Percentiles rank a stretch among this genome's conserved stretches.
phyloP scores from a whole-genome alignment of 2,113 vertebrate species.

The Sphyrna mokarran region DNA sequence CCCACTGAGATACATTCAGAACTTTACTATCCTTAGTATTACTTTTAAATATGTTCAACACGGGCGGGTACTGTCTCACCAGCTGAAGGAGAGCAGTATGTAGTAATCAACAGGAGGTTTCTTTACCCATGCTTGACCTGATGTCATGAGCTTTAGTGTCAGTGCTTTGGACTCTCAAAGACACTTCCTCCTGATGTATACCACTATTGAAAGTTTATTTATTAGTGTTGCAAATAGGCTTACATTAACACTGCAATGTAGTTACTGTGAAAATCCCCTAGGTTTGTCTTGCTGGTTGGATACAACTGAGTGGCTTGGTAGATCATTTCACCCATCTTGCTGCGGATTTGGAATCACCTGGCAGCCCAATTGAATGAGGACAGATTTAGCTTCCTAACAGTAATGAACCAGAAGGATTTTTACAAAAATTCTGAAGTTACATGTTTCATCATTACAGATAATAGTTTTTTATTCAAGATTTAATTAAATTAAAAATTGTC shows the following conservation, averaged over 20 bases:
- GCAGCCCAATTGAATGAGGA: not conserved
- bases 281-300: not conserved
- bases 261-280: no score
- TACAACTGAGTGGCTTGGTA: not conserved
- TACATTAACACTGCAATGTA: no score
- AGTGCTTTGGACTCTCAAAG: not conserved
- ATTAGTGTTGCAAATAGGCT: no score
- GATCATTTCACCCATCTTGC: not conserved
- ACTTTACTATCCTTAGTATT: not conserved
- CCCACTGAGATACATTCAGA: no score
- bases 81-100: not conserved
- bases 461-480: not conserved
- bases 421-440: not conserved
- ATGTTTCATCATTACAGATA: not conserved
- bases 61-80: not conserved
- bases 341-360: not conserved
- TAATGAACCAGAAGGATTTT: not conserved
- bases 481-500: not conserved
- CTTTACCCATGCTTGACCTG: not conserved
- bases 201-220: not conserved
- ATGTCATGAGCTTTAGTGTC: not conserved
- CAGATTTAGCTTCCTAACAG: not conserved
- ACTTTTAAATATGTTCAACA: not conserved
- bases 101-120: not conserved
- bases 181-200: not conserved